A percentile compares a stretch with the other conserved stretches of the same genome.
phyloP scores from a whole-genome alignment of 2,797 vertebrate genomes.

The Clarias laeviceps region DNA sequence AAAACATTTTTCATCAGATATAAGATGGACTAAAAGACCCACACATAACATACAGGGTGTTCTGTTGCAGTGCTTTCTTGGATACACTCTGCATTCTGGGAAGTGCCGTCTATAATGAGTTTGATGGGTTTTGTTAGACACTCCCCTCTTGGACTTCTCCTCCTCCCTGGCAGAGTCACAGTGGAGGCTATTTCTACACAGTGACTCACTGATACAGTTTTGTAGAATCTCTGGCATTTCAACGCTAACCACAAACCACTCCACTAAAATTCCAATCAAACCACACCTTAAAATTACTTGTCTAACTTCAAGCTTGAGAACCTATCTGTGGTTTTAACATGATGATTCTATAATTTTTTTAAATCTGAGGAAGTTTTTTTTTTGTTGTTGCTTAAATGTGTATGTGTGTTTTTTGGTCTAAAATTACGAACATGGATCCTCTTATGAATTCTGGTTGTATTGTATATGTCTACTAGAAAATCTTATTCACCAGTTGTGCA shows the following conservation, averaged over 20 bases:
- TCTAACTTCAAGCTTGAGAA: neutral
- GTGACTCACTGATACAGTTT: slow-evolving; percentile 45
- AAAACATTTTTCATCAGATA: neutral
- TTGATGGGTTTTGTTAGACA: slow-evolving; percentile 25
- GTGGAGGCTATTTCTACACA: slow-evolving; percentile 51
- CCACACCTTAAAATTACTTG: slow-evolving; percentile 13
- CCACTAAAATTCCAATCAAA: slow-evolving; percentile 32
- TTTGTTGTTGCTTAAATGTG: neutral
- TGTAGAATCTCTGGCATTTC: slow-evolving; percentile 55
- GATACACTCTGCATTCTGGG: neutral
- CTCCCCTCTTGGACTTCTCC: slow-evolving; percentile 3
- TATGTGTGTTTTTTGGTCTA: neutral
- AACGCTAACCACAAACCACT: slow-evolving; percentile 6
- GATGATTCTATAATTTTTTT: neutral
- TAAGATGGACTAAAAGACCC: neutral
- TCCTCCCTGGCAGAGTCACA: slow-evolving; percentile 25
- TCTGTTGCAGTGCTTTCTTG: neutral
- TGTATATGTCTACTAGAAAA: slow-evolving; percentile 21
- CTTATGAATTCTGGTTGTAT: neutral
- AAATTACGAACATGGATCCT: neutral
- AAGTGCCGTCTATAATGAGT: neutral
- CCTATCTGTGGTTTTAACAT: neutral
- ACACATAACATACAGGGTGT: neutral
- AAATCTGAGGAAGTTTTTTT: neutral
- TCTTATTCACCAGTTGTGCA: slow-evolving; percentile 26